Percentiles rank a stretch among this genome's conserved stretches.
Evolutionary conservation across 2,113 vertebrate species (phyloP).

Genomic region (Crotalus horridus): DNA sequence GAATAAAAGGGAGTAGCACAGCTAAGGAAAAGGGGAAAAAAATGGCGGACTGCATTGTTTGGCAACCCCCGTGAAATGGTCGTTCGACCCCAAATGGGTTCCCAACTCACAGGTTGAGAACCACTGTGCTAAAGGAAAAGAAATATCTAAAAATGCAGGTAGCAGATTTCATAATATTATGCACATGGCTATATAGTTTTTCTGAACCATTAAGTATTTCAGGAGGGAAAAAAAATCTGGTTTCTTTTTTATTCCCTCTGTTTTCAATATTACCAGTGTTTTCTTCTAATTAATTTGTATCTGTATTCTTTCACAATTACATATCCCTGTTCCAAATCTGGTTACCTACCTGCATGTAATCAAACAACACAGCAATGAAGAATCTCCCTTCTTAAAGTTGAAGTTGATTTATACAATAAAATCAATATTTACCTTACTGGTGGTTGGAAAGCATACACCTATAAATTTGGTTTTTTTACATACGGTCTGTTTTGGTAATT

Average conservation of each 20-base stretch:
- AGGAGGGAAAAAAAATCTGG: not conserved
- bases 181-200: not conserved
- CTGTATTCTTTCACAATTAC: not conserved
- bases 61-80: no score
- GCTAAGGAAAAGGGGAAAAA: no score
- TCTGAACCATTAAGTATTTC: not conserved
- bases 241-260: not conserved
- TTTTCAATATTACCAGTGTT: not conserved
- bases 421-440: conserved; percentile 29
- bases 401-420: conserved; percentile 35
- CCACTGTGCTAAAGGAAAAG: not conserved
- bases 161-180: not conserved
- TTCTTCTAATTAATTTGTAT: not conserved
- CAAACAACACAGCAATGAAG: conserved; percentile 7
- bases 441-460: conserved; percentile 4
- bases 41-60: no score
- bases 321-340: not conserved
- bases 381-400: conserved; percentile 8
- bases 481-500: not conserved
- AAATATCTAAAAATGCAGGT: not conserved
- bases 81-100: no score
- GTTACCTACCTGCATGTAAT: conserved; percentile 1
- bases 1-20: no score
- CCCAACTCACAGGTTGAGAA: no score
- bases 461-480: conserved; percentile 24